Evolutionary conservation across 2,113 vertebrate species (phyloP).

Genomic region (Rhabdomys dilectus): DNA sequence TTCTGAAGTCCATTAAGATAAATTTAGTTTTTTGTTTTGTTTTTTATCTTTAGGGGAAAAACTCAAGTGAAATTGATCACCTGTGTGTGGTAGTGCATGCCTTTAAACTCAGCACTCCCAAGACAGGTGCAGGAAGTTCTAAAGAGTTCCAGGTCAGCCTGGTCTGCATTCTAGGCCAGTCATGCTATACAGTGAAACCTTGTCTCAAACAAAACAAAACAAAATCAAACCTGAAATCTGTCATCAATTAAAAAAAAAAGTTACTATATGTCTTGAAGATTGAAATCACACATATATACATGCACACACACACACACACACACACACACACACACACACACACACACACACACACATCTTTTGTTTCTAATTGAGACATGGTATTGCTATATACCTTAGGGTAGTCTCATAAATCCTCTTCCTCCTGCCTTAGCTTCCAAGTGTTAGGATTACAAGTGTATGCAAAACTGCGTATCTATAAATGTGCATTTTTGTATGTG

Average conservation of each 20-base stretch:
- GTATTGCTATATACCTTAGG: not conserved
- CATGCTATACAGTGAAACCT: not conserved
- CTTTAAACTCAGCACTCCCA: not conserved
- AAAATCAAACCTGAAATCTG: not conserved
- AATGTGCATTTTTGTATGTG: not conserved
- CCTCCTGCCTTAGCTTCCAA: not conserved
- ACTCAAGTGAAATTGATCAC: not conserved
- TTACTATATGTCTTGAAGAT: not conserved
- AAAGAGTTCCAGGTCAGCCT: not conserved
- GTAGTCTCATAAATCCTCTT: not conserved
- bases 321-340: not conserved
- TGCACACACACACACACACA: not conserved
- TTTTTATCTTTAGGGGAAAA: constrained; percentile 5
- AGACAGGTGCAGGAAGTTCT: not conserved
- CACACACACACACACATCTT: not conserved
- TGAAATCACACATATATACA: not conserved
- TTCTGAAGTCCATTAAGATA: constrained; percentile 34
- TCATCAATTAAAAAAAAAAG: not conserved
- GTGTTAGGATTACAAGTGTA: not conserved
- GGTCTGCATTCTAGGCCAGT: not conserved
- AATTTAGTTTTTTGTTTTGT: not conserved
- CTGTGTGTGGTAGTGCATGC: not conserved
- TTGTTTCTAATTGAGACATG: not conserved
- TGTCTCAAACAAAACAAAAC: not conserved
- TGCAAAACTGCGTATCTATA: not conserved